Evolutionary conservation across 2,888 invertebrate genomes (phyloP).

Genomic region (Amphipyra berbera): DNA sequence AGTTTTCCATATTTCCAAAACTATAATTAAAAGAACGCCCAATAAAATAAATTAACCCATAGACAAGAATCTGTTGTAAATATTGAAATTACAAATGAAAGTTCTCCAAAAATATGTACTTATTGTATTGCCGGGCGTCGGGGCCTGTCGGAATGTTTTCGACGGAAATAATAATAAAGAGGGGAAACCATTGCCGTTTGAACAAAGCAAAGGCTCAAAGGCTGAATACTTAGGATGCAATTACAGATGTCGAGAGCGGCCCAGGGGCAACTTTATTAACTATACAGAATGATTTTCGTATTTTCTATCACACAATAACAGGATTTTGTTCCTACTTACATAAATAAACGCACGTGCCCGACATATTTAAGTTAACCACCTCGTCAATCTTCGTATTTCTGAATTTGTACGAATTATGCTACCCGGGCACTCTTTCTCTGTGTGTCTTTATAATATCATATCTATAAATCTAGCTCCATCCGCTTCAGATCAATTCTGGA

Average conservation of each 20-base stretch:
- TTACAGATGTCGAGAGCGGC: constrained; percentile 70
- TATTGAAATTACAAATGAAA: constrained; percentile 69
- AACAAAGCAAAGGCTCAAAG: constrained; percentile 77
- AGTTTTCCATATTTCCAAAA: not conserved
- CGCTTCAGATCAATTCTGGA: no score
- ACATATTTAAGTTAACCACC: no score
- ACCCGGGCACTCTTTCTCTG: no score
- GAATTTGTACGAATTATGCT: no score
- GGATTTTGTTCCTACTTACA: not conserved
- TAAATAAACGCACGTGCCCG: not conserved
- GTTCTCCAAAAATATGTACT: constrained; percentile 66
- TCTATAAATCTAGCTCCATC: no score
- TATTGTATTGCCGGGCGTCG: constrained; percentile 59
- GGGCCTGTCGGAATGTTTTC: constrained; percentile 70
- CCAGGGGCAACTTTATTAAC: constrained; percentile 63
- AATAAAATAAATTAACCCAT: constrained; percentile 31
- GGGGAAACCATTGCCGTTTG: constrained; percentile 66
- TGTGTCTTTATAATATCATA: no score
- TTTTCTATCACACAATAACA: constrained; percentile 10
- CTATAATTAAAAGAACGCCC: constrained; percentile 3
- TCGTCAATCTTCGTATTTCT: no score
- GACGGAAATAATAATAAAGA: constrained; percentile 78
- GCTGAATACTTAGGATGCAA: constrained; percentile 76
- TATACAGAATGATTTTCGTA: constrained; percentile 29
- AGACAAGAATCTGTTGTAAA: constrained; percentile 57